Evolutionary conservation across 1,140 invertebrate genomes (phyloP).

Genomic region (Hylaeus anthracinus): DNA sequence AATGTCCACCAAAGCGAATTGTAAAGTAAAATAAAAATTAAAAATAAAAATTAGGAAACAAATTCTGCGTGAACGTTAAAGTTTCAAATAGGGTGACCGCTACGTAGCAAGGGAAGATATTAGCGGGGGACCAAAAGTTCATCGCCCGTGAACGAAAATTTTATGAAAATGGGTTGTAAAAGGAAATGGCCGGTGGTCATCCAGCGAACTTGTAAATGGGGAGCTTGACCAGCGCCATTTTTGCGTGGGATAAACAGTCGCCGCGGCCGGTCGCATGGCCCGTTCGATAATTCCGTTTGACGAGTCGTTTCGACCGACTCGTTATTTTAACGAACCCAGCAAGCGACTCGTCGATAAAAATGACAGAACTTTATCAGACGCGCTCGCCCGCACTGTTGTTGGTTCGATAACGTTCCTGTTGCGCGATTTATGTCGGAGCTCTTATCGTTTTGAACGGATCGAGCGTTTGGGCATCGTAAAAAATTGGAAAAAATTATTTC

Average conservation of each 20-base stretch:
- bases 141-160: background rate
- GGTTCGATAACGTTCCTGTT: conserved; percentile 58
- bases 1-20: too few relatives aligned
- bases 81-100: background rate
- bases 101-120: background rate
- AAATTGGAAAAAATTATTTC: conserved; percentile 65
- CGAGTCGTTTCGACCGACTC: conserved; percentile 13
- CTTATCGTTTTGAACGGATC: conserved; percentile 44
- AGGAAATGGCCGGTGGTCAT: background rate
- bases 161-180: background rate
- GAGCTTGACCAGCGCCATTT: background rate
- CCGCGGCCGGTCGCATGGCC: background rate
- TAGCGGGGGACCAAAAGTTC: background rate
- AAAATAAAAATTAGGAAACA: too few relatives aligned
- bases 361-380: conserved; percentile 64
- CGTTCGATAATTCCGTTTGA: conserved; percentile 41
- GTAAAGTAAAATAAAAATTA: too few relatives aligned
- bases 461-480: conserved; percentile 40
- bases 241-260: conserved; percentile 14
- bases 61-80: background rate
- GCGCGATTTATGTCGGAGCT: conserved; percentile 54
- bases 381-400: conserved; percentile 50
- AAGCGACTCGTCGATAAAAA: conserved; percentile 60
- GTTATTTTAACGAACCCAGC: conserved; percentile 61
- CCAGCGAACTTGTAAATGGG: background rate